Conservation (phyloP, 2,797 vertebrate genomes). For the Glossophaga mutica region DNA sequence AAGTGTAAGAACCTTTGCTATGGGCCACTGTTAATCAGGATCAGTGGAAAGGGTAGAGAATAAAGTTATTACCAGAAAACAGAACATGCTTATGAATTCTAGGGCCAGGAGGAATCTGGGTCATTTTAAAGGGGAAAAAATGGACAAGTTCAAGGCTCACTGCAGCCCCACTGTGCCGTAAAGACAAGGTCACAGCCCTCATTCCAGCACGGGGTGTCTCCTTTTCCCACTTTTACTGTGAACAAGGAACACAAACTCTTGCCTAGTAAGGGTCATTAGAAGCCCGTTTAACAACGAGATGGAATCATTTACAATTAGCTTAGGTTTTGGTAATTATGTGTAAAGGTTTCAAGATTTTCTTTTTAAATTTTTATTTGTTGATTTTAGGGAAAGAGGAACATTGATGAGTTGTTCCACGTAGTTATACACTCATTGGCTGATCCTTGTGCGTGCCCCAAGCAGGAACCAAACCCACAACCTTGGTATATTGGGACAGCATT, state of each 20-base stretch:
- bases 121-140: neutral
- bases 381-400: neutral
- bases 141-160: neutral
- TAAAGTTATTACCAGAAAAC: neutral
- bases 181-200: neutral
- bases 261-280: too few species aligned
- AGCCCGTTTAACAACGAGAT: neutral
- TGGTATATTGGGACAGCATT: neutral
- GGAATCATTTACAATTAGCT: neutral
- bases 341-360: neutral
- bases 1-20: neutral
- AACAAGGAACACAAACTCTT: neutral
- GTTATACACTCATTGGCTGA: neutral
- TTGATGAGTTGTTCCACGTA: neutral
- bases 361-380: neutral
- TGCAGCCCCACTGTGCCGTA: rapidly evolving
- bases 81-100: neutral
- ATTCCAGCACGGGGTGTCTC: neutral
- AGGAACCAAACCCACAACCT: neutral
- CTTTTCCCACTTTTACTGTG: neutral
- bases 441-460: neutral
- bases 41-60: neutral
- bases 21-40: neutral
- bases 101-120: neutral
- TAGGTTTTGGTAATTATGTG: neutral